A percentile compares a stretch with the other conserved stretches of the same genome.
Evolutionary conservation across 2,113 vertebrate genomes (phyloP).

Genomic region (Menura novaehollandiae): DNA sequence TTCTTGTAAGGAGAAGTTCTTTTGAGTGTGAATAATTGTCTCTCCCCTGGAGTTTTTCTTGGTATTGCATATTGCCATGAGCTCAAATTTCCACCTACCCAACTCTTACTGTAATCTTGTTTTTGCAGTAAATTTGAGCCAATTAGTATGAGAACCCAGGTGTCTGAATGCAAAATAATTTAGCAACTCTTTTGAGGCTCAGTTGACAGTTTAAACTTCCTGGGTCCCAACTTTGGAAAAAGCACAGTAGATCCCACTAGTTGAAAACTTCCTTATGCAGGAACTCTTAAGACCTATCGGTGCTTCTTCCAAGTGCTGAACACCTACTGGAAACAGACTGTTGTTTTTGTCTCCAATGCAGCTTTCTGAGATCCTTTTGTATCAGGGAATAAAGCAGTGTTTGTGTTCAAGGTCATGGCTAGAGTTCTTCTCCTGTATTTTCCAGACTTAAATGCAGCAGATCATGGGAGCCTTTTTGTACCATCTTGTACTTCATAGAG

Average conservation of each 20-base stretch:
- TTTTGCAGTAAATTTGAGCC: not conserved
- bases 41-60: not conserved
- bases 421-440: not conserved
- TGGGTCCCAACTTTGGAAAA: not conserved
- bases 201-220: not conserved
- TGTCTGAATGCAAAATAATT: not conserved
- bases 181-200: not conserved
- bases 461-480: not conserved
- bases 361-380: not conserved
- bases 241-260: not conserved
- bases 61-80: not conserved
- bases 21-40: not conserved
- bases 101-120: not conserved
- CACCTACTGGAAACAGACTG: not conserved
- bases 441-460: fast-evolving
- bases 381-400: not conserved
- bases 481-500: not conserved
- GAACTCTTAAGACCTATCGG: not conserved
- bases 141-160: not conserved
- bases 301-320: not conserved
- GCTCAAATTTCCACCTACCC: not conserved
- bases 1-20: not conserved
- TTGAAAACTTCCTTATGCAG: not conserved
- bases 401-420: not conserved
- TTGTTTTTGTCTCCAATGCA: not conserved